Evolutionary conservation across 2,888 invertebrate species (phyloP).

Genomic region (Plusia festucae): DNA sequence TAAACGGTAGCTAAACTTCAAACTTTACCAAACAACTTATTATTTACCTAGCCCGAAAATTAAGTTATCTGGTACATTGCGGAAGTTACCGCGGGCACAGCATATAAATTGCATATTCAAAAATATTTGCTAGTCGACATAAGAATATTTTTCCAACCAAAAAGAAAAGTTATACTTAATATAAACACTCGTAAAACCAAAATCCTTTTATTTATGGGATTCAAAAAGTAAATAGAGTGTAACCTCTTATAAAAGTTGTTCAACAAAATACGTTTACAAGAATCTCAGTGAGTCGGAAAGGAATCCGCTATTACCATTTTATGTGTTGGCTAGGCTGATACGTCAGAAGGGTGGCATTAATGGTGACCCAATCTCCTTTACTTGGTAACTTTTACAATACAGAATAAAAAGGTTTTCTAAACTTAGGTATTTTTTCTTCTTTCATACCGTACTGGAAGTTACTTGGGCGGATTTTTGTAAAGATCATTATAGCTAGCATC

Average conservation of each 20-base stretch:
- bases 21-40: no score
- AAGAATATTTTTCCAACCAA: not conserved
- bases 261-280: slow-evolving; percentile 48
- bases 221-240: slow-evolving; percentile 33
- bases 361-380: slow-evolving; percentile 65
- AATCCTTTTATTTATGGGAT: slow-evolving; percentile 37
- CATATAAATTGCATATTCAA: no score
- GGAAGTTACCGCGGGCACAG: no score
- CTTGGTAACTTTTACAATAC: slow-evolving; percentile 49
- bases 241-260: slow-evolving; percentile 52
- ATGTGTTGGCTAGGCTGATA: slow-evolving; percentile 67
- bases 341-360: slow-evolving; percentile 70
- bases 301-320: slow-evolving; percentile 68
- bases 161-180: not conserved
- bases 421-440: slow-evolving; percentile 26
- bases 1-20: no score
- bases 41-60: no score
- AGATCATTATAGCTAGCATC: no score
- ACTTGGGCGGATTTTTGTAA: not conserved
- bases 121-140: not conserved
- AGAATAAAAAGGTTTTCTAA: slow-evolving; percentile 45
- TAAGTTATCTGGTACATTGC: no score
- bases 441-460: not conserved
- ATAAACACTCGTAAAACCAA: not conserved
- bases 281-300: slow-evolving; percentile 51